Conservation (phyloP, 2,888 invertebrate species). For the Lacanobia oleracea region DNA sequence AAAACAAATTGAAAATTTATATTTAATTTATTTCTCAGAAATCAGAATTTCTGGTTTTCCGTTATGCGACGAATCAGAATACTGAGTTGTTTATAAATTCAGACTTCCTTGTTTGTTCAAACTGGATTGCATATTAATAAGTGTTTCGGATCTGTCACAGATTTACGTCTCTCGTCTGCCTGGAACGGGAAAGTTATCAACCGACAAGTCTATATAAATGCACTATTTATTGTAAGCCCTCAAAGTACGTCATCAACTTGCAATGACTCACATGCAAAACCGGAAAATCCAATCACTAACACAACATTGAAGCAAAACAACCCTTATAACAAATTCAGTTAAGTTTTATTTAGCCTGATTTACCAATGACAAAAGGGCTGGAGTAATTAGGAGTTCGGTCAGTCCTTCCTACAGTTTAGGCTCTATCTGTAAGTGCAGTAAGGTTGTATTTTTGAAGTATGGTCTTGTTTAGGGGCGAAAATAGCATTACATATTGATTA, state of each 20-base stretch:
- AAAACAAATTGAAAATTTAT: too few relatives aligned
- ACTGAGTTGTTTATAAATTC: constrained; percentile 17
- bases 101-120: constrained; percentile 7
- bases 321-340: constrained; percentile 2
- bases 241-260: constrained; percentile 22
- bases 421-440: not conserved
- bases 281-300: constrained; percentile 55
- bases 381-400: constrained; percentile 18
- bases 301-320: constrained; percentile 22
- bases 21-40: not conserved
- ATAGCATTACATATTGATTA: constrained; percentile 39
- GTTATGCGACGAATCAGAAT: not conserved
- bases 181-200: not conserved
- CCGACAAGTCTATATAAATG: not conserved
- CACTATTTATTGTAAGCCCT: constrained; percentile 1
- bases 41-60: not conserved
- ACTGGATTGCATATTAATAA: constrained; percentile 3
- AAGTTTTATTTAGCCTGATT: constrained; percentile 33
- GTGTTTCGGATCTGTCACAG: not conserved
- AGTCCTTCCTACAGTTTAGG: constrained; percentile 6
- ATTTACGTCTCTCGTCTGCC: not conserved
- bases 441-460: not conserved
- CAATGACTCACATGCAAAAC: constrained; percentile 53
- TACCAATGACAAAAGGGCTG: constrained; percentile 7
- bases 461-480: not conserved